Evolutionary conservation across 2,888 invertebrate species (phyloP).

Genomic region (Latrodectus elegans): DNA sequence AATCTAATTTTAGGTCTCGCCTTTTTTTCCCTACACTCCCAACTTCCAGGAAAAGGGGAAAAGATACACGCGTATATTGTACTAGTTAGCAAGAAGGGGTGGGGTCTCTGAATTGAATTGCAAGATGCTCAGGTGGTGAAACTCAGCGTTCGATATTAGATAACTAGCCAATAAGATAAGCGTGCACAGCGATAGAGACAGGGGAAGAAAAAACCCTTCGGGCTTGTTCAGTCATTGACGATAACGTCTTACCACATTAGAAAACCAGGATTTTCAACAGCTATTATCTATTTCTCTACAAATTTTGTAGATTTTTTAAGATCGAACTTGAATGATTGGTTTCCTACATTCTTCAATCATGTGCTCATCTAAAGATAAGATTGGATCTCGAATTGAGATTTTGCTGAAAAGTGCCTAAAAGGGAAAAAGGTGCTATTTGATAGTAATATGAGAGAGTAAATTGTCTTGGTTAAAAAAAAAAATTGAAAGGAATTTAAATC

Average conservation of each 20-base stretch:
- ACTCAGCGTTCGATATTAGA: slow-evolving; percentile 54
- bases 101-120: slow-evolving; percentile 35
- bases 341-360: not conserved
- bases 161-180: slow-evolving; percentile 46
- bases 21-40: not conserved
- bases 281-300: not conserved
- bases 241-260: not conserved
- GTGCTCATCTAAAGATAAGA: not conserved
- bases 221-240: slow-evolving; percentile 14
- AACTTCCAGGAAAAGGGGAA: not conserved
- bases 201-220: slow-evolving; percentile 10
- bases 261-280: not conserved
- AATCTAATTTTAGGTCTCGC: slow-evolving; percentile 4
- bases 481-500: too few relatives aligned
- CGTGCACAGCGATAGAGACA: not conserved
- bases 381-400: not conserved
- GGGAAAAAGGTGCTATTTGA: too few relatives aligned
- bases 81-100: slow-evolving; percentile 35
- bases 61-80: slow-evolving; percentile 14
- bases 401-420: too few relatives aligned
- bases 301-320: not conserved
- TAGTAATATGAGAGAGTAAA: too few relatives aligned
- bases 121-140: slow-evolving; percentile 50
- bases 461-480: too few relatives aligned
- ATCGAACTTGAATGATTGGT: not conserved